Percentiles rank a stretch among this genome's conserved stretches.
phyloP scores from a whole-genome alignment of 2,113 vertebrate species.

The Cyanoramphus novaezelandiae region DNA sequence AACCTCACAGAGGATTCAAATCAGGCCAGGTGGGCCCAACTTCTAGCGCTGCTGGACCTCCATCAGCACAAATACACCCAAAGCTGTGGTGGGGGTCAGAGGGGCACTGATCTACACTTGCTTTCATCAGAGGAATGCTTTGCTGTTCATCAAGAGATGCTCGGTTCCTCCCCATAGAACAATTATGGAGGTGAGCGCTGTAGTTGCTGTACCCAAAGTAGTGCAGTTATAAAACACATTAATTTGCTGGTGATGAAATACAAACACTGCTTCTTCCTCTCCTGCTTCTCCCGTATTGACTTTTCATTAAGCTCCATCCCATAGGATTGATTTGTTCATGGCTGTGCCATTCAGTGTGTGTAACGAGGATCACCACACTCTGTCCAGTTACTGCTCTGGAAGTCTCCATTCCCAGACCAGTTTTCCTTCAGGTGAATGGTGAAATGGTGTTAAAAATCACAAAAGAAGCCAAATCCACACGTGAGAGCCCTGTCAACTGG shows the following conservation, averaged over 20 bases:
- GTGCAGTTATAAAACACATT: neutral
- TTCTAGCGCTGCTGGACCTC: neutral
- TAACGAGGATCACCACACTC: neutral
- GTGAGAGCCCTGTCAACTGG: neutral
- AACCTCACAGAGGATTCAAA: neutral
- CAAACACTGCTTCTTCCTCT: neutral
- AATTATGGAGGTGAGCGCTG: neutral
- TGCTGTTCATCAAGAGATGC: neutral
- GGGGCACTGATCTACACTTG: neutral
- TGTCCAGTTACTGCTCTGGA: neutral
- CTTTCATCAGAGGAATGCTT: neutral
- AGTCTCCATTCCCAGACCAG: neutral
- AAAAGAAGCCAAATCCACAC: neutral
- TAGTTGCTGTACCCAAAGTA: neutral
- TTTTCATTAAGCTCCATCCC: neutral
- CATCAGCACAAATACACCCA: neutral
- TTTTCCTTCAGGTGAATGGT: neutral
- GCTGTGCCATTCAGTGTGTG: fast-evolving
- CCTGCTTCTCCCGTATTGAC: neutral
- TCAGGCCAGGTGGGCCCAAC: neutral
- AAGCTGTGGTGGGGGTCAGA: neutral
- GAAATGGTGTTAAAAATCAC: neutral
- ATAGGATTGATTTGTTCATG: neutral
- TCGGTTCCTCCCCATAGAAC: neutral
- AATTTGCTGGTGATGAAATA: neutral